Percentiles rank a stretch among this genome's conserved stretches.
Evolutionary conservation across 2,888 invertebrate genomes (phyloP).

Genomic region (Sceliomorpha sp.): DNA sequence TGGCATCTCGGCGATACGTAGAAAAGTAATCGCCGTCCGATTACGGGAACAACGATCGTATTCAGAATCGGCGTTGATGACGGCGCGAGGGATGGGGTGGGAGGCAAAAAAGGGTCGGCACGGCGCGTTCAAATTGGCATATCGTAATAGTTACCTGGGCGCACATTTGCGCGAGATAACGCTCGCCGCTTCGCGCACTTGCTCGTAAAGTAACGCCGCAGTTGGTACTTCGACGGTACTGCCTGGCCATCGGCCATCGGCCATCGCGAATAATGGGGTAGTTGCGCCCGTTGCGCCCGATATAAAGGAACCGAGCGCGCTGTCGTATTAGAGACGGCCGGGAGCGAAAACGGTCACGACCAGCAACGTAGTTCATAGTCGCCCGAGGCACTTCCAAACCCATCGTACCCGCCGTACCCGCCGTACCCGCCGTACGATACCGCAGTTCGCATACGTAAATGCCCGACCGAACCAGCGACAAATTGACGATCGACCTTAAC

Average conservation of each 20-base stretch:
- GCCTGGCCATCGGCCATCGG: constrained; percentile 76
- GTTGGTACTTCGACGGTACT: constrained; percentile 72
- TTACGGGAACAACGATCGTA: constrained; percentile 3
- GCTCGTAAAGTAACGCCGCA: constrained; percentile 66
- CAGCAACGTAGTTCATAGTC: constrained; percentile 77
- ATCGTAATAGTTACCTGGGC: constrained; percentile 51
- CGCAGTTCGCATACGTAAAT: constrained; percentile 74
- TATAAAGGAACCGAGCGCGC: constrained; percentile 67
- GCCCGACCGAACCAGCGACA: constrained; percentile 71
- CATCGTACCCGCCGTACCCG: constrained; percentile 64
- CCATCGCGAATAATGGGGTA: constrained; percentile 76
- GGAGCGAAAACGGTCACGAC: constrained; percentile 76
- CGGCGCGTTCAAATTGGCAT: constrained; percentile 42
- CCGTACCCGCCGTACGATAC: constrained; percentile 58
- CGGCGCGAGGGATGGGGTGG: background rate
- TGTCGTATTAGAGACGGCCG: constrained; percentile 70
- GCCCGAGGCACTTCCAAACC: constrained; percentile 72
- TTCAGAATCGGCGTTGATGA: background rate
- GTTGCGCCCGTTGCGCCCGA: constrained; percentile 66
- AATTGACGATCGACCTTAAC: constrained; percentile 62
- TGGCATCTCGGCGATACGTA: background rate
- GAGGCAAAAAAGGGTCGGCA: constrained; percentile 17
- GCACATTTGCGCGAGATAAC: constrained; percentile 54
- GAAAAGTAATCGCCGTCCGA: constrained; percentile 1
- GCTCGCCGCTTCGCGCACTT: constrained; percentile 50